Conservation (phyloP, 2,113 vertebrate species). For the Scomber colias region DNA sequence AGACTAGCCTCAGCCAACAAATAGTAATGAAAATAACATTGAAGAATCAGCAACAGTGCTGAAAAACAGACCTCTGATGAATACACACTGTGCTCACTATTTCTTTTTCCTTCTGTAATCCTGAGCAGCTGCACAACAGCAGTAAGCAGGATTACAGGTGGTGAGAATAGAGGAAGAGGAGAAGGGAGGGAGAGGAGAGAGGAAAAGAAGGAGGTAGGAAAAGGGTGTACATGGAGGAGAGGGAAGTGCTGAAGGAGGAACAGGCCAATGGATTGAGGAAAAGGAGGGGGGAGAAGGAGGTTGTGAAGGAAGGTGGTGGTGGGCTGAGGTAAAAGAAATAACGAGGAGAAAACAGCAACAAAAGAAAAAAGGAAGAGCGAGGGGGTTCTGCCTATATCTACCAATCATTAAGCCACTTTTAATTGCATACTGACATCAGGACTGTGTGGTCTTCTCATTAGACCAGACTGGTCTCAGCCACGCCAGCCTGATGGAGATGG, state of each 20-base stretch:
- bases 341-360: not conserved
- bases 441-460: conserved; percentile 14
- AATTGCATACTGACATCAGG: not conserved
- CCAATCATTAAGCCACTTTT: not conserved
- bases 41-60: not conserved
- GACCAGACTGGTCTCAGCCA: not conserved
- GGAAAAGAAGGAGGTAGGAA: not conserved
- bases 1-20: not conserved
- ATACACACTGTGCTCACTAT: not conserved
- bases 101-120: conserved; percentile 37
- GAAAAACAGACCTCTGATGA: not conserved
- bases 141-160: conserved; percentile 64
- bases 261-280: not conserved
- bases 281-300: not conserved
- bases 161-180: conserved; percentile 11
- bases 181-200: too few relatives aligned
- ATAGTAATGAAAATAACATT: not conserved
- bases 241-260: not conserved
- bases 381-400: not conserved
- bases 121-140: conserved; percentile 56
- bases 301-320: not conserved
- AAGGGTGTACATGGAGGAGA: not conserved
- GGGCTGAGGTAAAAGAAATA: not conserved
- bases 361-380: not conserved
- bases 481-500: conserved; percentile 21